Conservation (phyloP, 2,797 vertebrate species). For the Rachycentron canadum region DNA sequence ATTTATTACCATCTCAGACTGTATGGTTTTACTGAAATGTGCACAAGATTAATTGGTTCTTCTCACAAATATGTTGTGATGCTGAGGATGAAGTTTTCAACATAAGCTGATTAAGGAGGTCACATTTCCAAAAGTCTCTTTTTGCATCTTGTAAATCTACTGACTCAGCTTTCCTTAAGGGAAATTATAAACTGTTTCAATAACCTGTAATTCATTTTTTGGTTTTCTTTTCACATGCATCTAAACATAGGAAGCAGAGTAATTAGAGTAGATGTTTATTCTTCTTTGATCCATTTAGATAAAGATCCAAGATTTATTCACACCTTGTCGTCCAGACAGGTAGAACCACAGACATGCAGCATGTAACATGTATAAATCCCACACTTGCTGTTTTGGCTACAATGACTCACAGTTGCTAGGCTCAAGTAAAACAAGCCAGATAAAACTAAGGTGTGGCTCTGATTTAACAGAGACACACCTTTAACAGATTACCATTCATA, state of each 20-base stretch:
- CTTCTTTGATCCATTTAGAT: not conserved
- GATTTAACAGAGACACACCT: constrained; percentile 66
- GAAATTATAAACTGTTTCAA: constrained; percentile 6
- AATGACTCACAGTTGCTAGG: constrained; percentile 63
- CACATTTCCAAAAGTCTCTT: not conserved
- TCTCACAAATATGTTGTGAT: not conserved
- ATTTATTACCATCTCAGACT: not conserved
- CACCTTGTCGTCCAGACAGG: not conserved
- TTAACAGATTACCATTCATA: constrained; percentile 41
- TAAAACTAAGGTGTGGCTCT: constrained; percentile 67
- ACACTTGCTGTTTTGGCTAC: constrained; percentile 9
- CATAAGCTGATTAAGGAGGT: not conserved
- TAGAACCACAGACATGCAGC: not conserved
- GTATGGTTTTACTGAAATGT: not conserved
- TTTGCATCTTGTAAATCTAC: constrained; percentile 5
- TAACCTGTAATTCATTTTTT: not conserved
- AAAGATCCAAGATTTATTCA: not conserved
- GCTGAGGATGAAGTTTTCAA: not conserved
- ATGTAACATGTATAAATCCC: not conserved
- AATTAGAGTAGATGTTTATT: not conserved
- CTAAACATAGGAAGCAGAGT: constrained; percentile 21
- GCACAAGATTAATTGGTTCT: constrained; percentile 14
- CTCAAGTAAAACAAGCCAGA: constrained; percentile 59
- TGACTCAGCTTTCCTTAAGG: not conserved
- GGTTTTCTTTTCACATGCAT: constrained; percentile 8